phyloP scores from a whole-genome alignment of 2,113 vertebrate genomes.

The Brevimyrus niger region DNA sequence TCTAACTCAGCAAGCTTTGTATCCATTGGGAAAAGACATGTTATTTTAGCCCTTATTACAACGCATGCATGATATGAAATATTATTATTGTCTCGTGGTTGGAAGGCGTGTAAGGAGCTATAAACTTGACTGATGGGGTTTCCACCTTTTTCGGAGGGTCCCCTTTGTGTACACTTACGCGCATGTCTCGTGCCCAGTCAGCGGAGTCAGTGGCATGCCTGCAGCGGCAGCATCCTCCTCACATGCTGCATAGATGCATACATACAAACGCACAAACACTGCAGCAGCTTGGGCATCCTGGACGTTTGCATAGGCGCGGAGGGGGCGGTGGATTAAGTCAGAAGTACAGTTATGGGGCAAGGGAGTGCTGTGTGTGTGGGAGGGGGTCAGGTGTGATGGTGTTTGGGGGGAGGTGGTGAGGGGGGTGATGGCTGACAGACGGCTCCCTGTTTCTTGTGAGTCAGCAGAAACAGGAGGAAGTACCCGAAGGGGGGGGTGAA shows the following conservation, averaged over 20 bases:
- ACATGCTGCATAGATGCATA: not conserved
- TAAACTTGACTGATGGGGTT: not conserved
- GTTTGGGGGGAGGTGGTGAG: not conserved
- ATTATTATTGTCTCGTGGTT: slow-evolving; percentile 1
- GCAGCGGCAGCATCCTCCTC: not conserved
- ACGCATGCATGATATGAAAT: not conserved
- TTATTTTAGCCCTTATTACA: not conserved
- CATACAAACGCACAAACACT: slow-evolving; percentile 19
- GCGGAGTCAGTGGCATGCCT: not conserved
- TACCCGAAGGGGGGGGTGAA: slow-evolving; percentile 7
- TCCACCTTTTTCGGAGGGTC: not conserved
- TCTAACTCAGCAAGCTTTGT: not conserved
- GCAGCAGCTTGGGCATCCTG: slow-evolving; percentile 27
- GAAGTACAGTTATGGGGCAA: slow-evolving; percentile 11
- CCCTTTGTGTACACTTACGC: not conserved
- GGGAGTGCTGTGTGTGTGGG: not conserved
- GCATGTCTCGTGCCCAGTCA: slow-evolving; percentile 6
- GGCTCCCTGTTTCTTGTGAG: not conserved
- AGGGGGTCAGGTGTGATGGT: not conserved
- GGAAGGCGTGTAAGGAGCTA: not conserved
- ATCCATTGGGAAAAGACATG: not conserved
- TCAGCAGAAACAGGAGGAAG: slow-evolving; percentile 15
- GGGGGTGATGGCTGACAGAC: not conserved
- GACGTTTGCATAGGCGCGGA: not conserved
- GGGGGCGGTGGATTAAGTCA: slow-evolving; percentile 2